These are phyloP conservation scores for Antheraea mylitta DNA, from an alignment of 1,140 invertebrate genomes.

Conservation along the genomic window DNA sequence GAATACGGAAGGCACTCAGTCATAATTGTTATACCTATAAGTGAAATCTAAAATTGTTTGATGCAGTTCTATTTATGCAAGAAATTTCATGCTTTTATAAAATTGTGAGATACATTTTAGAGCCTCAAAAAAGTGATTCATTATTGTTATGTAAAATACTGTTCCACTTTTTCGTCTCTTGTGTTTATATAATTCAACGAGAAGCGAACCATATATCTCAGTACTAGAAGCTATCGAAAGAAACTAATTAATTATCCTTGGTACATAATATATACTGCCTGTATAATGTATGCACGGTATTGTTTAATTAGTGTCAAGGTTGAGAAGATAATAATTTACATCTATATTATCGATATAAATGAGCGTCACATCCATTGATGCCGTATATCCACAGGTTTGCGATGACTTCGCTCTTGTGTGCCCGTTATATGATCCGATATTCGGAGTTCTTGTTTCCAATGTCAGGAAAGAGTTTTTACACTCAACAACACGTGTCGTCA, in stretches of 20 bases:
- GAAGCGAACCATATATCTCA: background rate
- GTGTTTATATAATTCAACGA: background rate
- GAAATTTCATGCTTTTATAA: too few species aligned
- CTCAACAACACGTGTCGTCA: too few species aligned
- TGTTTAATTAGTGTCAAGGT: constrained; percentile 2
- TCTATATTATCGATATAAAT: background rate
- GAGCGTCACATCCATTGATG: background rate
- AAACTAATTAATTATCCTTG: background rate
- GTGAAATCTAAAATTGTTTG: too few species aligned
- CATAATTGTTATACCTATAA: too few species aligned
- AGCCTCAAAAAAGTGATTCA: too few species aligned
- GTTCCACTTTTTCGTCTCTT: background rate
- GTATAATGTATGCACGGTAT: background rate
- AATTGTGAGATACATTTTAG: too few species aligned
- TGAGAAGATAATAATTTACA: background rate
- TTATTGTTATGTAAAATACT: background rate
- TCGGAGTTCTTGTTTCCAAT: too few species aligned
- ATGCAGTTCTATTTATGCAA: too few species aligned
- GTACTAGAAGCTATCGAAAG: background rate
- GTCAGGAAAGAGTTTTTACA: too few species aligned
- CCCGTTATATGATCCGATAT: background rate
- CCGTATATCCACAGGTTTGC: background rate
- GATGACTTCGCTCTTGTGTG: too few species aligned
- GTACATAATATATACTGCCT: too few species aligned
- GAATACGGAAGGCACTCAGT: background rate